Conservation (phyloP, 2,888 invertebrate genomes). For the Campoletis raptor region DNA sequence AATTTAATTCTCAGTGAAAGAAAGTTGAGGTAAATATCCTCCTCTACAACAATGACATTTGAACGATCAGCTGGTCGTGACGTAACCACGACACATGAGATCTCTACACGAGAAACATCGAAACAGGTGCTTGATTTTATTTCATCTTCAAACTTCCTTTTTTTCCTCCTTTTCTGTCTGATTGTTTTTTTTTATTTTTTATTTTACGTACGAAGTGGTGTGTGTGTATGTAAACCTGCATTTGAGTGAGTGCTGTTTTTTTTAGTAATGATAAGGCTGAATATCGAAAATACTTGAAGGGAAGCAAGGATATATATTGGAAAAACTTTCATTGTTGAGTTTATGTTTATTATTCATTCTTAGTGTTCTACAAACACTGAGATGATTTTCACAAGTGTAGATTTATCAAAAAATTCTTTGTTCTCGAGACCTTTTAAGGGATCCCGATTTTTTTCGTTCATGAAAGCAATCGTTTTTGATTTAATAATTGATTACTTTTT, state of each 20-base stretch:
- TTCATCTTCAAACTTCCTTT: background rate
- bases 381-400: background rate
- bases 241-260: conserved; percentile 27
- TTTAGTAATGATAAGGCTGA: background rate
- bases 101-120: conserved; percentile 56
- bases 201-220: conserved; percentile 9
- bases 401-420: background rate
- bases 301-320: background rate
- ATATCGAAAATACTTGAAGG: background rate
- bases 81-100: conserved; percentile 48
- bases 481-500: too few relatives aligned
- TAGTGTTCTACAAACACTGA: background rate
- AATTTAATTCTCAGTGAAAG: background rate
- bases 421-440: background rate
- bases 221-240: conserved; percentile 22
- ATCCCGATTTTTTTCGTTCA: too few relatives aligned
- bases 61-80: conserved; percentile 40
- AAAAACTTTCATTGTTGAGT: background rate
- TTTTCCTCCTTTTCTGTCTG: conserved; percentile 7
- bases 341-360: background rate
- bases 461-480: too few relatives aligned
- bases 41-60: conserved; percentile 12
- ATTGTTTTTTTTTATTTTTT: conserved; percentile 28
- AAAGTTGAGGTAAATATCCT: background rate
- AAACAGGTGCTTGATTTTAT: conserved; percentile 61